These are phyloP conservation scores for Mus minutoides DNA, from an alignment of 2,797 vertebrate species.

Conservation along the genomic window DNA sequence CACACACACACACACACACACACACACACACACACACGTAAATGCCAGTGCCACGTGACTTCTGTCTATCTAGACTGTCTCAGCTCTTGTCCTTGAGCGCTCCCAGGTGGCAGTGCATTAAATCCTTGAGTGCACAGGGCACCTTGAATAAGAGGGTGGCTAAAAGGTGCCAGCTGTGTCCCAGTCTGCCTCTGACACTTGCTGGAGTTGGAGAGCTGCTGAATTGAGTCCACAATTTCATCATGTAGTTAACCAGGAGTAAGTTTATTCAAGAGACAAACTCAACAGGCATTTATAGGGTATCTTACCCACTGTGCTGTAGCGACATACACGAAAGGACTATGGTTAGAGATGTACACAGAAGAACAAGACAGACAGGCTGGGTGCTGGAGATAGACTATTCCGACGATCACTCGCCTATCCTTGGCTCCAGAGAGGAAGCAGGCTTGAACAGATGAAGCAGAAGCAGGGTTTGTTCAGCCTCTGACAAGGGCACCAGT, in stretches of 20 bases:
- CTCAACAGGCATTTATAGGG: not conserved
- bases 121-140: not conserved
- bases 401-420: not conserved
- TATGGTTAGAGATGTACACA: not conserved
- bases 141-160: not conserved
- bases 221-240: not conserved
- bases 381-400: not conserved
- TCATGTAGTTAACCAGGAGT: slow-evolving; percentile 53
- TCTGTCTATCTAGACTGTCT: not conserved
- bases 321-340: not conserved
- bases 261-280: slow-evolving; percentile 63
- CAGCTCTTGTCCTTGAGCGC: not conserved
- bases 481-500: slow-evolving; percentile 21
- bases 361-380: not conserved
- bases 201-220: not conserved
- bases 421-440: not conserved
- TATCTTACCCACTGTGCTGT: not conserved
- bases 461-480: slow-evolving; percentile 16
- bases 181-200: not conserved
- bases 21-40: not conserved
- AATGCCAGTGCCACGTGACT: not conserved
- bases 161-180: not conserved
- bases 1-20: accelerated
- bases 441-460: not conserved
- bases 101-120: not conserved